Evolutionary conservation across 2,113 vertebrate species (phyloP), one percentile per base, ranked within the genome.

Genomic region (Upupa epops): DNA sequence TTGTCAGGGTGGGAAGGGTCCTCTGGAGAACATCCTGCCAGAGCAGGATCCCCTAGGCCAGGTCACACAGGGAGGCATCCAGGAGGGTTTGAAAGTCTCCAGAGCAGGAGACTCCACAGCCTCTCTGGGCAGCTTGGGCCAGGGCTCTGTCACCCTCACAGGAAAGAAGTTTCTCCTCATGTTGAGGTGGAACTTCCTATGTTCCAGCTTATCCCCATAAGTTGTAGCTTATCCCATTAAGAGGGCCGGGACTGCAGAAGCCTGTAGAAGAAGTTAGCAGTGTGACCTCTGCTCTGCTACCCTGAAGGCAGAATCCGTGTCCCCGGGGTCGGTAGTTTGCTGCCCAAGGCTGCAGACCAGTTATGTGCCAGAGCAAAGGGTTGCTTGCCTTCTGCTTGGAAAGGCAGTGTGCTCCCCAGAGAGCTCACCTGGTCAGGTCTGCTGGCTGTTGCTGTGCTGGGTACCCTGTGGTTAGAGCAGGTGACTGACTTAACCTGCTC

Each of bases 261-360:
- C 25, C 52, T 13, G 51, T 5, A 1, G 7, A 64, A 22, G 4
- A 48, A 6, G 6, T 48, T 54, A 49, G 20, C 3, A 3, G 8
- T 17, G 8, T 48, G 48, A 48, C 11, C 51, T 73, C 29, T 32
- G 0, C 34, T 72, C 42, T 79, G 36, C 32, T 59, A 2, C 42
- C 15, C 68, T 49, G 32, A 25, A 42, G 46, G 55, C 17, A 95
- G 83, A 76, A 1, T 5, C 15, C 22, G 0, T 0, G 2, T 21
- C 28, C 22, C 65, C 0, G 1, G 11, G 31, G 19, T 20, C 42
- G 12, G 24, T 2, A 16, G 13, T 20, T 52, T 51, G 25, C 51
- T 69, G n/a, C 68, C 56, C 19, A 3, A 51, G 46, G 73, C 37
- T 0, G 0, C 8, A 2, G 14, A 28, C 22, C 36, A 40, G 31